Percentiles rank a stretch among this genome's conserved stretches.
Conservation (phyloP, 2,797 vertebrate genomes). For the Phrynocephalus forsythii region DNA sequence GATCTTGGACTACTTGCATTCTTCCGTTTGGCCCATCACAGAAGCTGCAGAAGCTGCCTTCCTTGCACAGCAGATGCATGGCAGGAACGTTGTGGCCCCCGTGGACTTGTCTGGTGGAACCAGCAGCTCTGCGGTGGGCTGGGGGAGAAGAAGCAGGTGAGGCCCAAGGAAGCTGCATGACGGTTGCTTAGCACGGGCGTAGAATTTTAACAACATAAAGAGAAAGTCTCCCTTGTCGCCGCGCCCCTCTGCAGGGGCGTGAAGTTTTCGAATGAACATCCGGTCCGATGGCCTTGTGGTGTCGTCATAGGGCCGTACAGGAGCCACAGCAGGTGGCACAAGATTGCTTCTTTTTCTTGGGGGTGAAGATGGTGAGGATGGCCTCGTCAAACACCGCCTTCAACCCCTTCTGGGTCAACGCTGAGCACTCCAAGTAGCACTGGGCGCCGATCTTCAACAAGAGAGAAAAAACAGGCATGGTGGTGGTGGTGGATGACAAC, state of each 20-base stretch:
- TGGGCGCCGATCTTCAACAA: constrained; percentile 86
- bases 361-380: constrained; percentile 89
- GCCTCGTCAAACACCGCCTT: constrained; percentile 91
- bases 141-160: constrained; percentile 43
- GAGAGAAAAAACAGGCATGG: constrained; percentile 31
- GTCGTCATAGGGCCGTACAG: constrained; percentile 82
- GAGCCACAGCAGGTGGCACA: constrained; percentile 77
- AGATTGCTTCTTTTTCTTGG: constrained; percentile 84
- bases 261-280: constrained; percentile 29
- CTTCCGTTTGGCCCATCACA: constrained; percentile 18
- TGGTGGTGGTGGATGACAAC: too few relatives aligned
- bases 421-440: constrained; percentile 89
- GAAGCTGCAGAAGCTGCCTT: neutral
- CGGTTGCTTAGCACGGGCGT: constrained; percentile 63
- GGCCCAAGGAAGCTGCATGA: constrained; percentile 44
- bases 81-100: constrained; percentile 15
- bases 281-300: neutral
- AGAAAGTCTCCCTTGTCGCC: constrained; percentile 60
- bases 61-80: constrained; percentile 33
- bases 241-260: constrained; percentile 46
- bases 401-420: constrained; percentile 89
- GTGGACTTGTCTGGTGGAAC: constrained; percentile 1
- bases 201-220: constrained; percentile 42
- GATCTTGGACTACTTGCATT: constrained; percentile 25
- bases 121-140: constrained; percentile 31